Evolutionary conservation across 2,797 vertebrate genomes (phyloP).

Genomic region (Hybognathus amarus): DNA sequence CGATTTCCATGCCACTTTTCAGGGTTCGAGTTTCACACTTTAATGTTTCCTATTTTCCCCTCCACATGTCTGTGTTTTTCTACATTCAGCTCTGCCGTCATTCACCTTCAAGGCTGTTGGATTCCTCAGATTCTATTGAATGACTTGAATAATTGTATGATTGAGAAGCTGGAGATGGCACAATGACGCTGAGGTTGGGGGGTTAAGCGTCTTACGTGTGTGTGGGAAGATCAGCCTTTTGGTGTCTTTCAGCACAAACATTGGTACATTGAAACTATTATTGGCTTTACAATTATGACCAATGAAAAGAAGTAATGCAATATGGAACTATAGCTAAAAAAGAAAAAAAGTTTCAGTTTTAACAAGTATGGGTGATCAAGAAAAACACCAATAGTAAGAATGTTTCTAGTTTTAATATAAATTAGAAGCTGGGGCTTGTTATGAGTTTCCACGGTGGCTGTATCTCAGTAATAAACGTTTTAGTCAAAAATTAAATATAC

Average conservation of each 20-base stretch:
- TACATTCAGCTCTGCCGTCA: constrained; percentile 52
- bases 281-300: background rate
- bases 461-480: background rate
- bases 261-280: constrained; percentile 5
- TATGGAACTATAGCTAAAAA: background rate
- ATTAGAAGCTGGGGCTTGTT: background rate
- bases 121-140: constrained; percentile 66
- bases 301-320: background rate
- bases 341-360: background rate
- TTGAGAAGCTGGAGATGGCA: constrained; percentile 37
- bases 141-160: constrained; percentile 65
- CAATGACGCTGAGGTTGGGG: constrained; percentile 18
- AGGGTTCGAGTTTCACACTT: constrained; percentile 75
- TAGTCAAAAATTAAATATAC: background rate
- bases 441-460: background rate
- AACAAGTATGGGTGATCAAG: background rate
- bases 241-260: background rate
- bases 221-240: constrained; percentile 34
- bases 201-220: background rate
- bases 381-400: background rate
- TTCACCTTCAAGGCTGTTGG: constrained; percentile 71
- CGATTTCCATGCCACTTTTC: constrained; percentile 78
- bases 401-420: background rate
- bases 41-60: background rate
- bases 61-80: background rate